These are phyloP conservation scores for Pimephales promelas DNA, from an alignment of 2,113 vertebrate species.

Conservation along the genomic window DNA sequence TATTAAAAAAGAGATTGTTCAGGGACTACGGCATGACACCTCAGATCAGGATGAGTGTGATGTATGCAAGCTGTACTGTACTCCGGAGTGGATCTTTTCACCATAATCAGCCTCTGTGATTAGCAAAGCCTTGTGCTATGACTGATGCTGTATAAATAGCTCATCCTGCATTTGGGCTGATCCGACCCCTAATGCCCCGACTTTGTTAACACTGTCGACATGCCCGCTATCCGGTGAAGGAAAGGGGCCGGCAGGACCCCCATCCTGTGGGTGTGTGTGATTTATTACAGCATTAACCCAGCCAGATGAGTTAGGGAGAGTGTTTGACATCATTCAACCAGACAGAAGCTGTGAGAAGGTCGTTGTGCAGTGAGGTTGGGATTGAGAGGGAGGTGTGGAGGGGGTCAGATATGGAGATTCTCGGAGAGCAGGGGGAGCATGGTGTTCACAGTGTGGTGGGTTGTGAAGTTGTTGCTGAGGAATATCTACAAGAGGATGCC, in stretches of 20 bases:
- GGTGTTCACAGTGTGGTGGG: background rate
- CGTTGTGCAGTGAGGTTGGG: background rate
- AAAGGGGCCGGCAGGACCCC: conserved; percentile 49
- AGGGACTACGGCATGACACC: background rate
- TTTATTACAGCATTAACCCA: conserved; percentile 33
- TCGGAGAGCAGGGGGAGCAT: conserved; percentile 56
- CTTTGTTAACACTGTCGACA: conserved; percentile 86
- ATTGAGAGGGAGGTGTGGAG: background rate
- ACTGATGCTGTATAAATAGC: conserved; percentile 88
- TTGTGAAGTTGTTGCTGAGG: background rate
- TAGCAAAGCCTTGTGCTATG: conserved; percentile 68
- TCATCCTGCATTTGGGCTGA: conserved; percentile 74
- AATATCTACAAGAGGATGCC: conserved; percentile 9
- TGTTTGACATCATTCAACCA: background rate
- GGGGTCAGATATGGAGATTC: conserved; percentile 66
- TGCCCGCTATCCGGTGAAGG: conserved; percentile 79
- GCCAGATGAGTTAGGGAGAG: background rate
- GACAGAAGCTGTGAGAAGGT: conserved; percentile 28
- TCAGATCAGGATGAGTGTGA: background rate
- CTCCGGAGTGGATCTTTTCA: conserved; percentile 42
- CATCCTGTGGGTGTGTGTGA: conserved; percentile 26
- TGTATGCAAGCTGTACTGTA: conserved; percentile 38
- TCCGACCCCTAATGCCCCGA: conserved; percentile 81
- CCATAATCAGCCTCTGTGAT: conserved; percentile 74
- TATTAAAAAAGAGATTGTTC: background rate